A percentile compares a stretch with the other conserved stretches of the same genome.
Conservation (phyloP, 2,113 vertebrate genomes). For the Labeo catla region DNA sequence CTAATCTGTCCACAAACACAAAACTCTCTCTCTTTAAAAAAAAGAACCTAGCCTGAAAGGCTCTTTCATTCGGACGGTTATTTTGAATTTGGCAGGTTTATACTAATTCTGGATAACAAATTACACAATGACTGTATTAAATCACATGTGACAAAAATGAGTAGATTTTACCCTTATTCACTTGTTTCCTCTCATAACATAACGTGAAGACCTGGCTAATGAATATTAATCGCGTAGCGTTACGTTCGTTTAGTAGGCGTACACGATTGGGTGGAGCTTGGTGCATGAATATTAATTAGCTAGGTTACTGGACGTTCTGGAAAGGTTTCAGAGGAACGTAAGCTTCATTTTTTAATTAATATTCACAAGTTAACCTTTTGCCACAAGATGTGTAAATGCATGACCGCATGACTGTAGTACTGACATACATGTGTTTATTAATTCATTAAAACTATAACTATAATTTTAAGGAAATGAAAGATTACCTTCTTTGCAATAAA, state of each 20-base stretch:
- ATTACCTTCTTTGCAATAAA: neutral
- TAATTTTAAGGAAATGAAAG: neutral
- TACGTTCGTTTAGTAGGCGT: neutral
- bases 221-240: neutral
- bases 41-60: neutral
- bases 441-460: neutral
- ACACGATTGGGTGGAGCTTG: neutral
- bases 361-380: neutral
- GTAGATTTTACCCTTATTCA: neutral
- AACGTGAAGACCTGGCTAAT: neutral
- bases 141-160: neutral
- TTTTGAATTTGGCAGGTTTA: neutral
- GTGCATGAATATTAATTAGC: neutral
- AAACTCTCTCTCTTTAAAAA: neutral
- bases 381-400: neutral
- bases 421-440: neutral
- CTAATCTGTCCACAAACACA: constrained; percentile 16
- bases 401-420: neutral
- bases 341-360: neutral
- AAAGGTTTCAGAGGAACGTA: neutral
- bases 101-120: neutral
- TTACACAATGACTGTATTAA: neutral
- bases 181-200: neutral
- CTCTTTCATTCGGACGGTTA: neutral
- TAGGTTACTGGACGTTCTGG: neutral